Percentiles rank a stretch among this genome's conserved stretches.
Evolutionary conservation across 2,113 vertebrate genomes (phyloP).

Genomic region (Syngnathus floridae): DNA sequence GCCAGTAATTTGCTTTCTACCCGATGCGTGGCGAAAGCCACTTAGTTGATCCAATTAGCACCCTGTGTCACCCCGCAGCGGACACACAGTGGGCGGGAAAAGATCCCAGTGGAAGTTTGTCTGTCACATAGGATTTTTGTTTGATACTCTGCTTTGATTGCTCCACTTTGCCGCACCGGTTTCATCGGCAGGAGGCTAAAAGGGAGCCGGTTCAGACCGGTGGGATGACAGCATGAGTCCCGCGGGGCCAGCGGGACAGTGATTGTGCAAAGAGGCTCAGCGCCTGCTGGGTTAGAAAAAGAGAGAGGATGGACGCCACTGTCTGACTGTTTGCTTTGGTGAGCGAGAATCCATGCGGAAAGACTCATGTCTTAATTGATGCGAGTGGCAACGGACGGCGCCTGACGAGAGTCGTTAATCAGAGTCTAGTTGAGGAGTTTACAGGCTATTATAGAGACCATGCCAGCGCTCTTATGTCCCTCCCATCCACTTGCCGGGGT

Average conservation of each 20-base stretch:
- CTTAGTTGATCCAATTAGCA: conserved; percentile 59
- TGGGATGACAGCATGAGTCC: conserved; percentile 13
- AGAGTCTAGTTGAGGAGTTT: conserved; percentile 46
- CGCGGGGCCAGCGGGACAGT: conserved; percentile 44
- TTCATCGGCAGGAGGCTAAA: conserved; percentile 56
- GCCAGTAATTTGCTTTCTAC: conserved; percentile 35
- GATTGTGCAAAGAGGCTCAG: conserved; percentile 49
- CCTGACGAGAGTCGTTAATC: conserved; percentile 69
- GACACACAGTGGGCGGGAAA: conserved; percentile 15
- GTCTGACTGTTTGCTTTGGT: conserved; percentile 62
- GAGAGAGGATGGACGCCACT: conserved; percentile 34
- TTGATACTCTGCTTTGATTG: conserved; percentile 57
- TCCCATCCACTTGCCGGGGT: conserved; percentile 23
- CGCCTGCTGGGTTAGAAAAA: conserved; percentile 10
- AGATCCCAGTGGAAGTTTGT: conserved; percentile 32
- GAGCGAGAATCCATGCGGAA: conserved; percentile 52
- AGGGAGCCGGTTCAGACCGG: conserved; percentile 25
- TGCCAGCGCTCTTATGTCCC: not conserved
- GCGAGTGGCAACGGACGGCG: conserved; percentile 63
- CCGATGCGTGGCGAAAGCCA: conserved; percentile 34
- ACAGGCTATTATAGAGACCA: conserved; percentile 23
- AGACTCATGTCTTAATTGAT: conserved; percentile 67
- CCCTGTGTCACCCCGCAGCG: conserved; percentile 10
- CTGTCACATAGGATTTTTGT: conserved; percentile 40
- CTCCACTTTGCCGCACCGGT: conserved; percentile 45